Base-by-base conservation (phyloP, 1,140 invertebrate genomes). In the Lamellibrachia luymesi region DNA sequence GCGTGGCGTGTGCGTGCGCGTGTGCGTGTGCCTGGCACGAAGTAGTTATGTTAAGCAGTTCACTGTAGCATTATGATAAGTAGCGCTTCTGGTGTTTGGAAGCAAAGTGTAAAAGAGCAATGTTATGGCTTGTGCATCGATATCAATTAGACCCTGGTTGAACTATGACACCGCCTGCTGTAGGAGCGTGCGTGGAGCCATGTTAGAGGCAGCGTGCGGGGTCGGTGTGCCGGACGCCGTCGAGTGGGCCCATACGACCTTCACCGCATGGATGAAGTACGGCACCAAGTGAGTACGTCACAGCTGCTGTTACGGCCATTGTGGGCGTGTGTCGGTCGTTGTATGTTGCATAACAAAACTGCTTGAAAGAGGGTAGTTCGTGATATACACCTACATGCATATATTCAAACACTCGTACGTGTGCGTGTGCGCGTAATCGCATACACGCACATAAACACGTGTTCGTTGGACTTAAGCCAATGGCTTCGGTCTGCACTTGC, bases 191-290 rank as follows among this genome's bases (percentile, higher is more conserved):
- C 93, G 95, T 17, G 93, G 94, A 4, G 93, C 95, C 13, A 95
- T 96, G 38, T 93, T 96, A 6, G 93, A 94, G 50, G 95, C 95
- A 8, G 95, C 95, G 0, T 95, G 95, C 94, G 94, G 95, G 56
- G 94, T 95, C n/a, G 95, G 95, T 0, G 93, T 95, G 1, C 94
- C 94, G 89, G 94, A 94, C 50, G 95, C 95, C 2, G 94, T 96
- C 10, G 90, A 93, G 2, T 95, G 95, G 93, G 95, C 95, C 25
- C 95, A 95, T 90, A 93, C 93, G 10, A 94, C 94, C 93, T 96
- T 96, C 92, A 92, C 92, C 0, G 93, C 93, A 8, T 96, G 95
- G 95, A 96, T 95, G 94, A 94, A 94, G 10, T 94, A 95, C 90
- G 95, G 94, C 38, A 94, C 94, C 25, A 94, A 93, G 95, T 95